phyloP scores from a whole-genome alignment of 1,140 invertebrate genomes.

The Pseudomyrmex pallidus region DNA sequence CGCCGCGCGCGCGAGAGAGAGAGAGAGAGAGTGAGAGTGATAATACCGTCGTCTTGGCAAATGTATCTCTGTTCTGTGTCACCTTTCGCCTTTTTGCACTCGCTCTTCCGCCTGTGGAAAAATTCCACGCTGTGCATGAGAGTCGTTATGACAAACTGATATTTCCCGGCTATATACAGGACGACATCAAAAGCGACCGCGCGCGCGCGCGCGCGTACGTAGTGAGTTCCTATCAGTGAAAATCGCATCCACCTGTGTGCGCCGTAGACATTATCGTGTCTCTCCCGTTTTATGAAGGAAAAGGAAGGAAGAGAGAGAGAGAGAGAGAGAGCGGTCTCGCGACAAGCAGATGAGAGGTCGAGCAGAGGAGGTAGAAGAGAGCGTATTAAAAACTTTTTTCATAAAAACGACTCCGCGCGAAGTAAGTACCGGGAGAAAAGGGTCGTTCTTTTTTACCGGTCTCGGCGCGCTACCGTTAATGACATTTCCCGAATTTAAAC shows the following conservation, averaged over 20 bases:
- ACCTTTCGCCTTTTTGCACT: conserved; percentile 7
- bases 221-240: conserved; percentile 65
- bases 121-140: conserved; percentile 15
- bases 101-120: background rate
- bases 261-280: conserved; percentile 67
- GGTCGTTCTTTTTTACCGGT: background rate
- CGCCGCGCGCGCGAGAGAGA: too few species aligned
- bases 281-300: conserved; percentile 44
- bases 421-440: background rate
- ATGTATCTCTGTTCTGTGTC: background rate
- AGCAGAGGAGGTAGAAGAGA: background rate
- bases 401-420: conserved; percentile 65
- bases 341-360: conserved; percentile 16
- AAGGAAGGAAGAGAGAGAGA: background rate
- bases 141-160: conserved; percentile 47
- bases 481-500: conserved; percentile 61
- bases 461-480: conserved; percentile 25
- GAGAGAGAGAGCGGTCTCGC: background rate
- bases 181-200: background rate
- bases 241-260: conserved; percentile 71
- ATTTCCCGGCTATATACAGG: background rate
- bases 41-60: conserved; percentile 9
- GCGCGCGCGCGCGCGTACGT: background rate
- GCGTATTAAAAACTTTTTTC: conserved; percentile 74
- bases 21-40: conserved; percentile 17